Conservation (phyloP, 2,113 vertebrate genomes). For the Dasyurus viverrinus region DNA sequence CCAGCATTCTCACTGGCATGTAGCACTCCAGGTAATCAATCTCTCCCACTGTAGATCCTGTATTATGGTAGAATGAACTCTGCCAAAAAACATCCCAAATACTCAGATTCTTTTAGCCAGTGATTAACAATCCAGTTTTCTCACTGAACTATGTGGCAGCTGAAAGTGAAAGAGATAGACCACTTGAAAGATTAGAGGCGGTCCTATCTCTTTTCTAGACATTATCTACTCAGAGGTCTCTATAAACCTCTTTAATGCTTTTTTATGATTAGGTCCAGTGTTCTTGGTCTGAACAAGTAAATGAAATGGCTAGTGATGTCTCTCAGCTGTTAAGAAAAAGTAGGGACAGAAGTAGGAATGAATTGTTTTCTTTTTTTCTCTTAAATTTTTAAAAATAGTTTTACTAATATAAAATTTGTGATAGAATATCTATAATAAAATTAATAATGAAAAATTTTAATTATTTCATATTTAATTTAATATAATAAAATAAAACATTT, state of each 20-base stretch:
- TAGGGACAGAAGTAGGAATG: not conserved
- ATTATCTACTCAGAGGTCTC: not conserved
- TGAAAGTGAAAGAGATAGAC: not conserved
- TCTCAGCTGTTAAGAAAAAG: not conserved
- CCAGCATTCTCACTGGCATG: not conserved
- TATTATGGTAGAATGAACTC: not conserved
- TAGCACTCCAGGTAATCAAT: constrained; percentile 1
- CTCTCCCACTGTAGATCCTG: not conserved
- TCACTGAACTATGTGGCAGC: not conserved
- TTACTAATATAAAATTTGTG: too few relatives aligned
- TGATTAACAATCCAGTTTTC: not conserved
- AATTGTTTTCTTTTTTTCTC: not conserved
- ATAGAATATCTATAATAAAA: not conserved
- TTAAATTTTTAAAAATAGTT: not conserved
- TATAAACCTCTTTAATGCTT: not conserved
- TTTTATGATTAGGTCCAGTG: not conserved
- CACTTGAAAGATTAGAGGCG: not conserved
- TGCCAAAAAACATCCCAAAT: not conserved
- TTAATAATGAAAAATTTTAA: not conserved
- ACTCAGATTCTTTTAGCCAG: not conserved
- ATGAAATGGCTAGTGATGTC: not conserved
- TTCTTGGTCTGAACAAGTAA: not conserved
- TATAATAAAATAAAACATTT: not conserved
- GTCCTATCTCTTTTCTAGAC: not conserved
- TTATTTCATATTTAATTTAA: not conserved